These are phyloP conservation scores for Lepidurus apus DNA, from an alignment of 1,140 invertebrate species.

Conservation along the genomic window DNA sequence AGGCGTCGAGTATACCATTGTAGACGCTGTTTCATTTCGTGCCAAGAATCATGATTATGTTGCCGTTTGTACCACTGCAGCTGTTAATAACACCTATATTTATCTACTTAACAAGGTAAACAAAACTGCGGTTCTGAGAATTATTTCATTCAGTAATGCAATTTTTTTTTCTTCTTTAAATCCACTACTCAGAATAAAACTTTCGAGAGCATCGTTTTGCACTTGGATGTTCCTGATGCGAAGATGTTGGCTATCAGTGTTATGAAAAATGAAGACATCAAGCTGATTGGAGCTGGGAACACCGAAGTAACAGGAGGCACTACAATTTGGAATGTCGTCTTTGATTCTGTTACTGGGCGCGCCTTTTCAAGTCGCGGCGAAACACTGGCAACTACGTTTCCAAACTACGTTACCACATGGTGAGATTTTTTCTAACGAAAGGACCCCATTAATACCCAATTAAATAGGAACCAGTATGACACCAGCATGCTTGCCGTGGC, in stretches of 20 bases:
- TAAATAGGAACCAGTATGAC: constrained; percentile 9
- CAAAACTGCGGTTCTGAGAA: neutral
- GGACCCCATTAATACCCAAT: neutral
- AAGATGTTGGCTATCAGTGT: neutral
- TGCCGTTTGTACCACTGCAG: constrained; percentile 28
- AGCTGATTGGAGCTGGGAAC: neutral
- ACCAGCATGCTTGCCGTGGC: neutral
- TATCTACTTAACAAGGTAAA: neutral
- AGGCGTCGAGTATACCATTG: constrained; percentile 5
- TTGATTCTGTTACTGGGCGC: neutral
- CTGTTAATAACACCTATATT: constrained; percentile 25
- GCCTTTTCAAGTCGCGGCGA: neutral
- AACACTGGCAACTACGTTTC: neutral
- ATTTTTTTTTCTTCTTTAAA: neutral
- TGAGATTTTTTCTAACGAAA: neutral
- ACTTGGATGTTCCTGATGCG: neutral
- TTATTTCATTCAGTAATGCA: neutral
- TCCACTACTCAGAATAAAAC: neutral
- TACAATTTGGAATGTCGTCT: neutral
- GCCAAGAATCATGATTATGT: constrained; percentile 23
- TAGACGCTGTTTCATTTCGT: constrained; percentile 23
- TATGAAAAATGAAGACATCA: neutral
- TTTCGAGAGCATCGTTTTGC: neutral
- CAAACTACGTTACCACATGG: neutral
- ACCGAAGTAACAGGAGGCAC: neutral